phyloP scores from a whole-genome alignment of 2,797 vertebrate species.

The Malacoraja senta region DNA sequence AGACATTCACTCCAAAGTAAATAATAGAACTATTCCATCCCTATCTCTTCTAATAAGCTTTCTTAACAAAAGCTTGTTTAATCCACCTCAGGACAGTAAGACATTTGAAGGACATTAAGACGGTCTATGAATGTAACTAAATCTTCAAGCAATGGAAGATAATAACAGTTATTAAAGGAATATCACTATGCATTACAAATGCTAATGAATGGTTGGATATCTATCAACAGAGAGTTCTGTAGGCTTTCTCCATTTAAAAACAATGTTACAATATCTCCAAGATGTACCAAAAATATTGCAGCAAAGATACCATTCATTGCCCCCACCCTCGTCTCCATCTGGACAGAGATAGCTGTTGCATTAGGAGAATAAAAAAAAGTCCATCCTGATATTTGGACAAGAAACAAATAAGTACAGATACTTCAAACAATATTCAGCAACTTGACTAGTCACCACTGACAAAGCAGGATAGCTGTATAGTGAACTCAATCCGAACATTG shows the following conservation, averaged over 20 bases:
- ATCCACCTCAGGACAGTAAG: neutral
- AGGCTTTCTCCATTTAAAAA: neutral
- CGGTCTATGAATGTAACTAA: neutral
- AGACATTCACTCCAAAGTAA: neutral
- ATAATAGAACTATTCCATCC: neutral
- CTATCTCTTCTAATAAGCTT: neutral
- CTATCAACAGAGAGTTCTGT: neutral
- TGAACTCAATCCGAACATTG: neutral
- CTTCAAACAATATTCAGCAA: neutral
- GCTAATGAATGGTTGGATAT: neutral
- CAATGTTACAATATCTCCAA: neutral
- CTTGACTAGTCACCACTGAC: neutral
- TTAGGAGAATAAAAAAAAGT: neutral
- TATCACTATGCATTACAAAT: neutral
- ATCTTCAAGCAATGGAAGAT: neutral
- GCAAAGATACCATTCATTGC: neutral
- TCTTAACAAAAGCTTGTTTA: neutral
- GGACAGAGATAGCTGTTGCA: neutral
- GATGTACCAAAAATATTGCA: neutral
- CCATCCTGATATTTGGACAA: neutral
- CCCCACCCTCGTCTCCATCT: neutral
- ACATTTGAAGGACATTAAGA: neutral
- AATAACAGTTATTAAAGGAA: neutral
- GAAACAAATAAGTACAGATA: neutral
- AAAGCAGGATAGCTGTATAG: neutral